These are phyloP conservation scores for Spheniscus mendiculus DNA, from an alignment of 2,113 vertebrate genomes.

Conservation along the genomic window DNA sequence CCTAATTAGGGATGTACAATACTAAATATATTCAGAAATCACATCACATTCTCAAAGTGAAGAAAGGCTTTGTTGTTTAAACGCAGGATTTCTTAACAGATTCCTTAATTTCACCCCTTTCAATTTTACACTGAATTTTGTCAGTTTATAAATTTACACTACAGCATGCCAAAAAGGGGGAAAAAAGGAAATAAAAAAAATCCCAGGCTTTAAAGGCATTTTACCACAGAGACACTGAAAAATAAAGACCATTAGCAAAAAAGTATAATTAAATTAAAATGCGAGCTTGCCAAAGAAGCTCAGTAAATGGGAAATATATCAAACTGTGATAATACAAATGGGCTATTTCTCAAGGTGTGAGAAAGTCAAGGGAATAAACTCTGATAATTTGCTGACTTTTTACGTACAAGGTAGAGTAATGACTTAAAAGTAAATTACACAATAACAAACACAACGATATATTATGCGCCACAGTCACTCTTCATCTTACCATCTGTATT, in stretches of 20 bases:
- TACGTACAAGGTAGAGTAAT: constrained; percentile 27
- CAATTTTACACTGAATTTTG: constrained; percentile 79
- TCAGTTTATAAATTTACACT: constrained; percentile 85
- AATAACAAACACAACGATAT: not conserved
- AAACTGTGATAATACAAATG: constrained; percentile 82
- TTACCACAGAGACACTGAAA: constrained; percentile 81
- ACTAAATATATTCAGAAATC: constrained; percentile 19
- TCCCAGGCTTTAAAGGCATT: constrained; percentile 64
- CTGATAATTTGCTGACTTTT: constrained; percentile 74
- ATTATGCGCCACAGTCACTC: not conserved
- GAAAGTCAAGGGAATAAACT: constrained; percentile 78
- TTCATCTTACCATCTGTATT: not conserved
- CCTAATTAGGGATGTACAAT: not conserved
- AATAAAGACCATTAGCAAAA: constrained; percentile 87
- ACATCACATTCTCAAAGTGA: constrained; percentile 31
- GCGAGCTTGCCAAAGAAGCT: constrained; percentile 77
- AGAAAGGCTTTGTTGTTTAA: constrained; percentile 49
- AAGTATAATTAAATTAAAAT: constrained; percentile 89
- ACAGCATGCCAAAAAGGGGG: not conserved
- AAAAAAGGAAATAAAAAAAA: not conserved
- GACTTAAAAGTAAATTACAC: constrained; percentile 63
- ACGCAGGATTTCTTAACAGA: constrained; percentile 49
- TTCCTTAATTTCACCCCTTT: constrained; percentile 61
- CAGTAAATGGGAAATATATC: constrained; percentile 83
- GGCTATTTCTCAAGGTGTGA: constrained; percentile 81